Conservation (phyloP, 2,797 vertebrate species). For the Peromyscus eremicus region DNA sequence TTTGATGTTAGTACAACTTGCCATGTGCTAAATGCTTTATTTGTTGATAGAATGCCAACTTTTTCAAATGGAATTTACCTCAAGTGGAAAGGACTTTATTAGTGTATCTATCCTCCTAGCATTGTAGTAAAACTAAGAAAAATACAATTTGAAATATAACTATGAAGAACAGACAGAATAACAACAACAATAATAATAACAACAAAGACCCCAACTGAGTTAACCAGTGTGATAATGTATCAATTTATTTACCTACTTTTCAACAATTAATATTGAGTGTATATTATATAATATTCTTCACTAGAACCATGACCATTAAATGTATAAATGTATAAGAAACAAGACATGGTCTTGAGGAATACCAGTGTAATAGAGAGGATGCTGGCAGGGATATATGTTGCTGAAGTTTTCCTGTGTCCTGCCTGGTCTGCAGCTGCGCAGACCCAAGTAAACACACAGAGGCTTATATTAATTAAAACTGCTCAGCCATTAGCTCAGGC, state of each 20-base stretch:
- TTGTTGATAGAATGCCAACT: conserved; percentile 63
- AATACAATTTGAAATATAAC: conserved; percentile 18
- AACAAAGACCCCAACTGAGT: not conserved
- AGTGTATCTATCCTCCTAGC: not conserved
- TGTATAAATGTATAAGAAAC: not conserved
- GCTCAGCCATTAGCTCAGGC: no score
- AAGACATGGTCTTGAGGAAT: not conserved
- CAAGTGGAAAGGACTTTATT: conserved; percentile 58
- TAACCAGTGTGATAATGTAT: not conserved
- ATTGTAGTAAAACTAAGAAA: conserved; percentile 59
- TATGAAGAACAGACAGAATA: conserved; percentile 7
- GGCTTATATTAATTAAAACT: no score
- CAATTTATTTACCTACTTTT: not conserved
- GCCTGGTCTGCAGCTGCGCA: no score
- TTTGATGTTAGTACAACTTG: conserved; percentile 72
- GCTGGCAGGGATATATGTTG: not conserved
- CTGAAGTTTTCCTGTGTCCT: no score
- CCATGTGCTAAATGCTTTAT: conserved; percentile 49
- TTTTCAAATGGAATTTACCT: conserved; percentile 65
- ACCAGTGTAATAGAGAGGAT: not conserved
- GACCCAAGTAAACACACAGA: no score
- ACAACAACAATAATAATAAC: conserved; percentile 21
- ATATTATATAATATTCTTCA: not conserved
- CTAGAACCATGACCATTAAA: not conserved
- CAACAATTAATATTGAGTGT: conserved; percentile 20